Base-by-base conservation (phyloP, 2,797 vertebrate species). In the Buphagus erythrorhynchus region DNA sequence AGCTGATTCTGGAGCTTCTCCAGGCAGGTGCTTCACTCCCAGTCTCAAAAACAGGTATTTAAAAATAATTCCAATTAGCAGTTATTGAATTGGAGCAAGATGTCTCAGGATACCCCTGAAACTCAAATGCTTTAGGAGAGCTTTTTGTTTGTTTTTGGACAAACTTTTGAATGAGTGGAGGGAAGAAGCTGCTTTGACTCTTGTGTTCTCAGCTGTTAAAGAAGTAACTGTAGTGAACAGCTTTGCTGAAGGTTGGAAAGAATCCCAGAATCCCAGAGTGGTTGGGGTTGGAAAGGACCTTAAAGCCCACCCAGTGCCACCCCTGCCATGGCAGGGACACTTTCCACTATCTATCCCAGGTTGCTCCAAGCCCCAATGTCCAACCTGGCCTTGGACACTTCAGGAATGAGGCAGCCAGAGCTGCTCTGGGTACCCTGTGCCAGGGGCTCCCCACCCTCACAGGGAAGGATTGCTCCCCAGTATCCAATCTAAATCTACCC, bases 291-390 rank as follows among this genome's bases (percentile, higher is more conserved):
- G n/a, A 58, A 83, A 5, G 38, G 65, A 58, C 29, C 25, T 71
- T 31, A 52, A 65, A 58, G 3, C 10, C 0, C 57, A 13, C 3
- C 72, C 29, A 25, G 10, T 57, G 0, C 24, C n/a, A 63, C 9
- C 19, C 13, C n/a, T 74, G 5, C 22, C 19, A 8, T 4, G 75
- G 11, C 38, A 66, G 67, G 38, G 45, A 35, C 67, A 52, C 20
- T 4, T 74, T 0, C 12, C 46, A 11, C 31, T 11, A 1, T 3
- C 31, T 11, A 1, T 3, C 76, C 51, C 79, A 89, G 45, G 36
- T 0, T 35, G 21, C 25, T 89, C 51, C 63, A 1, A 54, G 35
- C 13, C 35, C 33, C 6, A 40, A 16, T 0, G 0, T 31, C 76
- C 63, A 65, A 0, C 51, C 78, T 65, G 87, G 43, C 43, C 51